These are phyloP conservation scores for Gavia stellata DNA, from an alignment of 2,113 vertebrate species.

Conservation along the genomic window DNA sequence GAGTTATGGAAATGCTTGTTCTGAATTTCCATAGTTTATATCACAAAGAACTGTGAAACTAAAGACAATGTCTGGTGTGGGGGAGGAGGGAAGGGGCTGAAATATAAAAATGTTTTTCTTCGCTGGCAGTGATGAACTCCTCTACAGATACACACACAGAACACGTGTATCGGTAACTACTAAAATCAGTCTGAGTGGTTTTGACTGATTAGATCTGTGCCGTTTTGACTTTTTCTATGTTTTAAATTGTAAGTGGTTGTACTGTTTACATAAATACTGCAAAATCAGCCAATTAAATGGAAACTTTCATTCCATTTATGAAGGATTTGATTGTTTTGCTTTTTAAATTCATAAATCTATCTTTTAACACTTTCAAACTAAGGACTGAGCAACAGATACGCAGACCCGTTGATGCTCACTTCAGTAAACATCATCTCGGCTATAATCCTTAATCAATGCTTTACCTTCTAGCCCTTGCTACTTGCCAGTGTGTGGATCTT, in stretches of 20 bases:
- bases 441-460: not conserved
- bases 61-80: not conserved
- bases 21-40: not conserved
- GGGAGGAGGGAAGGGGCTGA: not conserved
- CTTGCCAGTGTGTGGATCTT: not conserved
- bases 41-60: not conserved
- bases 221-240: not conserved
- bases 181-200: not conserved
- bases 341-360: not conserved
- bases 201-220: not conserved
- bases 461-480: not conserved
- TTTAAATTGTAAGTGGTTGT: not conserved
- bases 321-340: not conserved
- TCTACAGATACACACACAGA: not conserved
- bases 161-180: not conserved
- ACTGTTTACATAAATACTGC: not conserved
- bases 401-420: not conserved
- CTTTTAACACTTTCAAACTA: not conserved
- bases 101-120: not conserved
- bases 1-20: not conserved
- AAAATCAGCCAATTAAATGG: not conserved
- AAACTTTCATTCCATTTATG: not conserved
- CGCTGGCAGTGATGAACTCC: not conserved
- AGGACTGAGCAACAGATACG: not conserved
- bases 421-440: not conserved